Base-by-base conservation (phyloP, 2,888 invertebrate genomes). In the Orthonevra nobilis region DNA sequence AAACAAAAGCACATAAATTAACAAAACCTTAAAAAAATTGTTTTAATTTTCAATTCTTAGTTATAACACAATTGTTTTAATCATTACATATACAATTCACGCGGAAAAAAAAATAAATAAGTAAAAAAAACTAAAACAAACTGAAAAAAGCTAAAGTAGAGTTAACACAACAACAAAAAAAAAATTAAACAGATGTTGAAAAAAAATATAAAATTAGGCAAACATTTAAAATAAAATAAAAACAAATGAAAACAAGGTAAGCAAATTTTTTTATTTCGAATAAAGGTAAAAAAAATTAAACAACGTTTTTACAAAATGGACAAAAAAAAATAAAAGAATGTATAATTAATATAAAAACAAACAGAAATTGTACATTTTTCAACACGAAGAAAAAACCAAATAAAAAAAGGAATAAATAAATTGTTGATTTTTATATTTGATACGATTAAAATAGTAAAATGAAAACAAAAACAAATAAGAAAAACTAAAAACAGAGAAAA, bases 361-460 rank as follows among this genome's bases (percentile, higher is more conserved):
- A 81, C 68, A 81, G 5, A 74, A 61, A 40, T 64, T 66, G 73
- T 68, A 77, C 70, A 75, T 81, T 81, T n/a, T 66, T 73, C 69
- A 81, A 63, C 66, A 68, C 30, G 17, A 73, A 28, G 20, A 74
- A 28, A 19, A 75, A 63, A 66, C 61, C 17, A 81, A 81, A 73
- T 48, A 42, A 48, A 20, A 63, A 48, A 52, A 52, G 7, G 56
- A 73, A 63, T 46, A 72, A 79, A 69, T 64, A 85, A 83, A 86
- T 88, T 88, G 88, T 88, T 88, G 87, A 88, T 88, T 88, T 88
- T 88, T 88, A 88, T 88, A 88, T 88, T 88, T 88, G 88, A 88
- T 88, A 88, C 89, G 87, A 88, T 85, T 86, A 85, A 86, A 77
- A 72, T 64, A 75, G 66, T 81, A 69, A 63, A 81, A 81, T 19